Evolutionary conservation across 2,113 vertebrate genomes (phyloP).

Genomic region (Labeo rohita): DNA sequence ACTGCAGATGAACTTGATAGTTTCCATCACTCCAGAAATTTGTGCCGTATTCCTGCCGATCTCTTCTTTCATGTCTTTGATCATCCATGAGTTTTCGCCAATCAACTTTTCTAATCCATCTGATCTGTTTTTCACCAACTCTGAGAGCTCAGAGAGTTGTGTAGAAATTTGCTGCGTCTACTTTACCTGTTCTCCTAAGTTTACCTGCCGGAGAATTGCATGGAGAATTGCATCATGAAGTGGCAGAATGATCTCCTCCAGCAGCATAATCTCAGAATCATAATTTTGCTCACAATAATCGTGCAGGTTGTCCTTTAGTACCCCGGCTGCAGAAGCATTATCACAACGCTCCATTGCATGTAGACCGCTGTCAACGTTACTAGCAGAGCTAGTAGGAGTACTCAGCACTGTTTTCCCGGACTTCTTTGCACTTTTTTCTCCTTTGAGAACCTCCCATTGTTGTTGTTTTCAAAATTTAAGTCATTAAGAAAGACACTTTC

Average conservation of each 20-base stretch:
- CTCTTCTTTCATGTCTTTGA: not conserved
- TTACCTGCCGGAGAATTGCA: not conserved
- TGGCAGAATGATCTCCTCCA: not conserved
- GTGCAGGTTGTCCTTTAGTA: too few species aligned
- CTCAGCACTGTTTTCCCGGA: too few species aligned
- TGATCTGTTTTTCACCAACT: conserved; percentile 3
- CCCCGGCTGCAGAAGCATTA: too few species aligned
- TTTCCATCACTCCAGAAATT: not conserved
- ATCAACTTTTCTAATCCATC: not conserved
- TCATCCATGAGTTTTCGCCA: not conserved
- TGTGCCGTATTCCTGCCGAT: not conserved
- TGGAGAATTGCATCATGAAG: not conserved
- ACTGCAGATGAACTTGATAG: not conserved
- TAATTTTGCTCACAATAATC: too few species aligned
- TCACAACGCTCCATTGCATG: too few species aligned
- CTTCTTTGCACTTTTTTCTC: too few species aligned
- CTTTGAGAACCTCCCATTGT: too few species aligned
- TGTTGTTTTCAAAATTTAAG: too few species aligned
- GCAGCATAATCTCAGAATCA: too few species aligned
- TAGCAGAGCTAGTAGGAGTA: too few species aligned
- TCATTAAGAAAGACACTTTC: too few species aligned
- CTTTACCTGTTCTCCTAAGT: not conserved
- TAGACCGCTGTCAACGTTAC: too few species aligned
- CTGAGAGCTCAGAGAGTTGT: not conserved
- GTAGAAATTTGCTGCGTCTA: not conserved